A percentile compares a stretch with the other conserved stretches of the same genome.
phyloP scores from a whole-genome alignment of 1,140 invertebrate species.

The Brachionus sp. region DNA sequence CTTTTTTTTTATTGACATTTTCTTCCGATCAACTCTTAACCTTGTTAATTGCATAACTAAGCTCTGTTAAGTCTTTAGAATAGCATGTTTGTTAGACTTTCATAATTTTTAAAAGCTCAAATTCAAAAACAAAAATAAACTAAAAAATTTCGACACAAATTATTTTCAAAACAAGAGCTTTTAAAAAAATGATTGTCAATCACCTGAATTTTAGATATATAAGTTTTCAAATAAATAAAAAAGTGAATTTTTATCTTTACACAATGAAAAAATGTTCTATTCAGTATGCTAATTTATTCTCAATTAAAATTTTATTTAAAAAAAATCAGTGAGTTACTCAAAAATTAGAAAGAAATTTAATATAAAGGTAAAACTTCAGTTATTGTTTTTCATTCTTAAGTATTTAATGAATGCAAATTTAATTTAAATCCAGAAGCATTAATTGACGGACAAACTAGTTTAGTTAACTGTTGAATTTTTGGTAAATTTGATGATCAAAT shows the following conservation, averaged over 20 bases:
- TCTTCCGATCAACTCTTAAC: not conserved
- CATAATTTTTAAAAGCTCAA: not conserved
- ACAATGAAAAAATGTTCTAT: not conserved
- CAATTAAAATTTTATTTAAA: not conserved
- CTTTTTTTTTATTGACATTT: slow-evolving; percentile 4
- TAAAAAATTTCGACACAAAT: not conserved
- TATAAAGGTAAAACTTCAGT: not conserved
- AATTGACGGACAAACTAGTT: not conserved
- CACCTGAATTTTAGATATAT: not conserved
- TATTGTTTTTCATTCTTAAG: not conserved
- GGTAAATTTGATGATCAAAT: not conserved
- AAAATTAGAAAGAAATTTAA: not conserved
- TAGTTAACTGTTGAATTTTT: not conserved
- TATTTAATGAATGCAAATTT: not conserved
- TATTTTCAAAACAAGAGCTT: not conserved
- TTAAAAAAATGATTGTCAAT: not conserved
- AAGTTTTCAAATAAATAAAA: not conserved
- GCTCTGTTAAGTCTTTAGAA: not conserved
- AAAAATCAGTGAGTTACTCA: not conserved
- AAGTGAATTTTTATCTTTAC: not conserved
- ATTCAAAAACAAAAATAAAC: not conserved
- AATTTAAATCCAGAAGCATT: not conserved
- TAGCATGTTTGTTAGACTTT: not conserved
- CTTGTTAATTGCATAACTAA: not conserved
- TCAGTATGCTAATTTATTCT: not conserved